Percentiles rank a stretch among this genome's conserved stretches.
Evolutionary conservation across 2,888 invertebrate species (phyloP).

Genomic region (Drosophila limbata): DNA sequence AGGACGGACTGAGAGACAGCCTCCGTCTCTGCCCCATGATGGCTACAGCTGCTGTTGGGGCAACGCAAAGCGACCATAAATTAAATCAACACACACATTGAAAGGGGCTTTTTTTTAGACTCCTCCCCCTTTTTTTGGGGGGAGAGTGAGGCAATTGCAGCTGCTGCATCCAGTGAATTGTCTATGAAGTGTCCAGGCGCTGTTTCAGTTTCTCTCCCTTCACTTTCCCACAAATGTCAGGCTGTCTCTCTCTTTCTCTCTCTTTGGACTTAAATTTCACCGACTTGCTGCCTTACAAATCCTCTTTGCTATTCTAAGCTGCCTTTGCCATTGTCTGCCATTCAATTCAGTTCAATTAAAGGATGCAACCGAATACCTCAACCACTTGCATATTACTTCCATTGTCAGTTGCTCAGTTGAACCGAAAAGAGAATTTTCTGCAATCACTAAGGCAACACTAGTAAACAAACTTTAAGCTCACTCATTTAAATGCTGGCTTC

Average conservation of each 20-base stretch:
- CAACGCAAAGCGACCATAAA: conserved; percentile 68
- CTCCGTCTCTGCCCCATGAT: conserved; percentile 5
- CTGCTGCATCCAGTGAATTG: conserved; percentile 58
- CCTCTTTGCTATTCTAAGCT: conserved; percentile 34
- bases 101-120: conserved; percentile 1
- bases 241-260: not conserved
- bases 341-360: conserved; percentile 64
- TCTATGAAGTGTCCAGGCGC: conserved; percentile 48
- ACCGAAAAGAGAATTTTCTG: conserved; percentile 1
- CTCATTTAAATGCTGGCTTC: no score
- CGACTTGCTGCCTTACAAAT: conserved; percentile 34
- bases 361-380: conserved; percentile 19
- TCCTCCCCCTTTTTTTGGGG: not conserved
- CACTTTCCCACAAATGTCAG: conserved; percentile 52
- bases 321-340: conserved; percentile 45
- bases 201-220: no score
- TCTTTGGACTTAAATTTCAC: conserved; percentile 13
- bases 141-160: conserved; percentile 50
- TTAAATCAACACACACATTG: conserved; percentile 69
- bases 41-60: conserved; percentile 38
- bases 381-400: conserved; percentile 28
- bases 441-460: conserved; percentile 13
- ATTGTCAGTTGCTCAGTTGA: conserved; percentile 21
- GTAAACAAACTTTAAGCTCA: not conserved
- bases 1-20: conserved; percentile 11